Evolutionary conservation across 2,797 vertebrate genomes (phyloP).

Genomic region (Oceanodroma leucorhoa): DNA sequence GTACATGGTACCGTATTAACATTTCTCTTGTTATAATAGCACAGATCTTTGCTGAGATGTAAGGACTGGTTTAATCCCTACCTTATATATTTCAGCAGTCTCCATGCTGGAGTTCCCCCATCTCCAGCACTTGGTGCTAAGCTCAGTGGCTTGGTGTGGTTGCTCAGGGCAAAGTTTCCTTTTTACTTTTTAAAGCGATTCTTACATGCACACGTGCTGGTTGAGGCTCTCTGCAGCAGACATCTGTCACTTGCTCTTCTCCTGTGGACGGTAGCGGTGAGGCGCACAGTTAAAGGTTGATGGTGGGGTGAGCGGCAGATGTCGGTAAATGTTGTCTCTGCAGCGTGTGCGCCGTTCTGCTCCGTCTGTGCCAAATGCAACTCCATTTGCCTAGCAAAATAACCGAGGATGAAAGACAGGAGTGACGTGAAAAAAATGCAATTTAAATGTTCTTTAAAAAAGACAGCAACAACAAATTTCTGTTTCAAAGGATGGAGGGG

Average conservation of each 20-base stretch:
- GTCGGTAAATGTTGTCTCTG: background rate
- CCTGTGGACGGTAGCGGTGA: rapidly evolving
- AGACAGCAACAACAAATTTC: background rate
- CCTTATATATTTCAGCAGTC: background rate
- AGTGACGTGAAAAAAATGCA: background rate
- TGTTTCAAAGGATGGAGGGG: background rate
- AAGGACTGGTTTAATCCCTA: background rate
- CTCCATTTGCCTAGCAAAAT: background rate
- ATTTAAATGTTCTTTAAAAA: background rate
- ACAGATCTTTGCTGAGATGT: background rate
- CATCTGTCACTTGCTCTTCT: background rate
- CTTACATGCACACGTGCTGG: rapidly evolving
- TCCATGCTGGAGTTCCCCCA: background rate
- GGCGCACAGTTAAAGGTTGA: background rate
- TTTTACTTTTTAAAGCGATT: rapidly evolving
- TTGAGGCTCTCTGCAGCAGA: background rate
- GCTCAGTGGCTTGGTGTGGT: background rate
- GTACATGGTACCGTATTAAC: rapidly evolving
- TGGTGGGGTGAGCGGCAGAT: background rate
- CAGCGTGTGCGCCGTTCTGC: background rate
- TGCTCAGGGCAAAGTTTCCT: background rate
- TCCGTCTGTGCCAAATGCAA: background rate
- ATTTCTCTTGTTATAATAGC: background rate
- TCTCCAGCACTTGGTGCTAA: background rate
- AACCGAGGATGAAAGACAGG: background rate